A percentile compares a stretch with the other conserved stretches of the same genome.
Conservation (phyloP, 2,797 vertebrate genomes). For the Anguilla obscura region DNA sequence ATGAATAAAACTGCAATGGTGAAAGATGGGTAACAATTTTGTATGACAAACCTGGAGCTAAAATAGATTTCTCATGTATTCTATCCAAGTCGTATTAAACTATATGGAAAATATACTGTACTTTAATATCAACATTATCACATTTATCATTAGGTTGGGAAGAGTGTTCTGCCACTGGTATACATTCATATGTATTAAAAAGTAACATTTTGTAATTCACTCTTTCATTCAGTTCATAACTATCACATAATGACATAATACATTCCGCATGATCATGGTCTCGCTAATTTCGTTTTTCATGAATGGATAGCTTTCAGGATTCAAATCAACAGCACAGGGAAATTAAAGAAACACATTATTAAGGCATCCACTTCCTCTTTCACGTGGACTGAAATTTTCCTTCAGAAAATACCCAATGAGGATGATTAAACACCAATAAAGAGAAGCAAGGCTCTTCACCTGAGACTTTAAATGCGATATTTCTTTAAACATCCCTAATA, state of each 20-base stretch:
- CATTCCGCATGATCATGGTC: not conserved
- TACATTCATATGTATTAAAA: not conserved
- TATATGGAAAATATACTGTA: not conserved
- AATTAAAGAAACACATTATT: slow-evolving; percentile 17
- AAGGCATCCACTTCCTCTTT: slow-evolving; percentile 43
- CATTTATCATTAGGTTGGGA: slow-evolving; percentile 1
- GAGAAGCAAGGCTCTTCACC: slow-evolving; percentile 59
- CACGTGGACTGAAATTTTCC: slow-evolving; percentile 61
- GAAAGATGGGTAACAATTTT: not conserved
- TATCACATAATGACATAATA: not conserved
- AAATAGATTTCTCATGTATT: not conserved
- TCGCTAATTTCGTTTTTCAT: not conserved
- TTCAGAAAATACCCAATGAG: slow-evolving; percentile 68
- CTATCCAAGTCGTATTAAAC: not conserved
- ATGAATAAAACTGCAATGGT: not conserved
- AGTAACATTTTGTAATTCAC: not conserved
- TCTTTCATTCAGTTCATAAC: not conserved
- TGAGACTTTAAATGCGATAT: slow-evolving; percentile 69
- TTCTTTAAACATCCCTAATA: slow-evolving; percentile 70
- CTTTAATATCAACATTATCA: not conserved
- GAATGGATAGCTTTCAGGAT: slow-evolving; percentile 14
- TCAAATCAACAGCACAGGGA: not conserved
- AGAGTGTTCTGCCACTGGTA: not conserved
- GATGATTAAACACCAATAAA: slow-evolving; percentile 76
- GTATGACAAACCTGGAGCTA: not conserved